These are phyloP conservation scores for Falco cherrug DNA, from an alignment of 2,797 vertebrate species.

Conservation along the genomic window DNA sequence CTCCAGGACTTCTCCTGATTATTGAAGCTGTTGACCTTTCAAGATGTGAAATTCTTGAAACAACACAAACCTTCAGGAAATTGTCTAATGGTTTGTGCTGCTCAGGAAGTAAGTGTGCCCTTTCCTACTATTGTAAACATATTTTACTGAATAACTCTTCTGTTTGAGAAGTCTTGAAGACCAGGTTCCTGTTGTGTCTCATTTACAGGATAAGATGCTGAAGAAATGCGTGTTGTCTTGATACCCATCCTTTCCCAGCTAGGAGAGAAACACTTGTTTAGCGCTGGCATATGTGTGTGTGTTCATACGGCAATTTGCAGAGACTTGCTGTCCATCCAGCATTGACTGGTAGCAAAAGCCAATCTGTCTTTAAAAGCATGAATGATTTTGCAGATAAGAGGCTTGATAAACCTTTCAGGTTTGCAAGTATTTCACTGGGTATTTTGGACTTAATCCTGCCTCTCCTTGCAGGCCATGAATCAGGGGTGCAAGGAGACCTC, in stretches of 20 bases:
- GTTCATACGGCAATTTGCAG: not conserved
- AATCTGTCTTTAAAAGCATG: not conserved
- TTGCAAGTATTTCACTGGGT: not conserved
- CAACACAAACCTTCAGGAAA: conserved; percentile 3
- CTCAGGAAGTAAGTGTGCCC: not conserved
- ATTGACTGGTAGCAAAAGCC: not conserved
- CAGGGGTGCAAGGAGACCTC: not conserved
- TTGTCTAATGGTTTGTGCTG: not conserved
- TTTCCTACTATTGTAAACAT: not conserved
- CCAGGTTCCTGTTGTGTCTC: not conserved
- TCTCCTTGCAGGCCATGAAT: not conserved
- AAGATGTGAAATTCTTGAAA: not conserved
- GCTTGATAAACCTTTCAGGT: not conserved
- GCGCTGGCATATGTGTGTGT: not conserved
- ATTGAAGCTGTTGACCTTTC: conserved; percentile 36
- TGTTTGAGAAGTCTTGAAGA: not conserved
- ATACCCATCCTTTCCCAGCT: not conserved
- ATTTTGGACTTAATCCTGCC: not conserved
- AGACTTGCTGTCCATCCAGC: not conserved
- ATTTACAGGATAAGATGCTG: not conserved
- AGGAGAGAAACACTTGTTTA: not conserved
- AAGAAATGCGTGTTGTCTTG: not conserved
- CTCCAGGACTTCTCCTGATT: not conserved
- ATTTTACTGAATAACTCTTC: not conserved
- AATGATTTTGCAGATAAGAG: not conserved